Conservation (phyloP, 2,888 invertebrate genomes). For the Xestia c-nigrum region DNA sequence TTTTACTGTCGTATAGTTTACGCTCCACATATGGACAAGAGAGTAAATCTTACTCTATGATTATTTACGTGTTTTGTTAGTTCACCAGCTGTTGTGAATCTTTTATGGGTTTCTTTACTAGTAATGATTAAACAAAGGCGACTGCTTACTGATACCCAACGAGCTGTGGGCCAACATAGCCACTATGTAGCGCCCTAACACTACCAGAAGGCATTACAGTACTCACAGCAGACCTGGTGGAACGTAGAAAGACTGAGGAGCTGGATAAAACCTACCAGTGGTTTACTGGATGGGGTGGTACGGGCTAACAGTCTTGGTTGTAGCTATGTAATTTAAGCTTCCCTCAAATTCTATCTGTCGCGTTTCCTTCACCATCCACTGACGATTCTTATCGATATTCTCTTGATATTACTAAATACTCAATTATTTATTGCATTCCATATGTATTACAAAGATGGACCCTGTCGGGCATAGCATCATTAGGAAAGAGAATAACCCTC, state of each 20-base stretch:
- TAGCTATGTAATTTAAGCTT: background rate
- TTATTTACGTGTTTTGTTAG: slow-evolving; percentile 19
- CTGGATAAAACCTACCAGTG: no score
- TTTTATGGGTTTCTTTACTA: slow-evolving; percentile 17
- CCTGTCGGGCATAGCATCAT: no score
- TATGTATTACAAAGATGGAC: no score
- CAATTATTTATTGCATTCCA: no score
- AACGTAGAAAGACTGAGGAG: background rate
- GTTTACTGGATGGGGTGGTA: background rate
- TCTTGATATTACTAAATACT: background rate
- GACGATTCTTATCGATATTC: background rate
- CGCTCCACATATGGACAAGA: slow-evolving; percentile 44
- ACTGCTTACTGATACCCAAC: background rate
- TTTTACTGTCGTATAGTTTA: slow-evolving; percentile 45
- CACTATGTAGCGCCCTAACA: background rate
- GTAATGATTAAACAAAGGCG: background rate
- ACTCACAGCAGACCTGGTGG: background rate
- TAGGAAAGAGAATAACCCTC: no score
- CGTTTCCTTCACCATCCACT: background rate
- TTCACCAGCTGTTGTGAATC: background rate
- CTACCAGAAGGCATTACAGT: background rate
- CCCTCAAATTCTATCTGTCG: no score
- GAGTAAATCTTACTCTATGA: slow-evolving; percentile 7
- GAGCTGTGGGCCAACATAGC: background rate
- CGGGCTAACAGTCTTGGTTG: background rate